phyloP scores from a whole-genome alignment of 2,113 vertebrate genomes.

The Rafetus swinhoei region DNA sequence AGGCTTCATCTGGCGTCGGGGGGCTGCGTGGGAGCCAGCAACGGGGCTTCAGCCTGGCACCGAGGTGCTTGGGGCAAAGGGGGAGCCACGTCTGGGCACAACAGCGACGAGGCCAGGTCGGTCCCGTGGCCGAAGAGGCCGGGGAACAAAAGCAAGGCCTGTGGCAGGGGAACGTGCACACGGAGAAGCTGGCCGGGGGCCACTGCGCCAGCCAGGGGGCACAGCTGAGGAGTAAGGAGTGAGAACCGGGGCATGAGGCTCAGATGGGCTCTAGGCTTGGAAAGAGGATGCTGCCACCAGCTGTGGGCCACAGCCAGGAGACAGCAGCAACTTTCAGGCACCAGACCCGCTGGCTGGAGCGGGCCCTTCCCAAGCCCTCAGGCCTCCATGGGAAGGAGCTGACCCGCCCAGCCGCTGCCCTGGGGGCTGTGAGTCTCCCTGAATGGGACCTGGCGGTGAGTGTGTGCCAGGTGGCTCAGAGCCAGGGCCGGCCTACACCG shows the following conservation, averaged over 20 bases:
- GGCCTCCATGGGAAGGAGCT: fast-evolving
- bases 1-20: neutral
- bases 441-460: neutral
- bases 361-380: neutral
- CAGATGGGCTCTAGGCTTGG: neutral
- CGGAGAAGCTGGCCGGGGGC: neutral
- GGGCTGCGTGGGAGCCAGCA: neutral
- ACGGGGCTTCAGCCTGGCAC: neutral
- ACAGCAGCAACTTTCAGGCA: neutral
- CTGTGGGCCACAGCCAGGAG: neutral
- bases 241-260: neutral
- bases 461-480: fast-evolving
- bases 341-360: no score
- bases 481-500: fast-evolving
- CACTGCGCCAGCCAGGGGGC: neutral
- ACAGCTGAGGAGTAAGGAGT: neutral
- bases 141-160: neutral
- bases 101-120: neutral
- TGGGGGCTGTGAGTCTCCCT: neutral
- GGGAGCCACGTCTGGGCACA: neutral
- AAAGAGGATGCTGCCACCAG: neutral
- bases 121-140: neutral
- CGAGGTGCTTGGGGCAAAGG: no score
- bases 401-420: fast-evolving
- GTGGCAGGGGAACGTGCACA: neutral